A percentile compares a stretch with the other conserved stretches of the same genome.
Conservation (phyloP, 2,888 invertebrate genomes). For the Chrysotoxum bicinctum region DNA sequence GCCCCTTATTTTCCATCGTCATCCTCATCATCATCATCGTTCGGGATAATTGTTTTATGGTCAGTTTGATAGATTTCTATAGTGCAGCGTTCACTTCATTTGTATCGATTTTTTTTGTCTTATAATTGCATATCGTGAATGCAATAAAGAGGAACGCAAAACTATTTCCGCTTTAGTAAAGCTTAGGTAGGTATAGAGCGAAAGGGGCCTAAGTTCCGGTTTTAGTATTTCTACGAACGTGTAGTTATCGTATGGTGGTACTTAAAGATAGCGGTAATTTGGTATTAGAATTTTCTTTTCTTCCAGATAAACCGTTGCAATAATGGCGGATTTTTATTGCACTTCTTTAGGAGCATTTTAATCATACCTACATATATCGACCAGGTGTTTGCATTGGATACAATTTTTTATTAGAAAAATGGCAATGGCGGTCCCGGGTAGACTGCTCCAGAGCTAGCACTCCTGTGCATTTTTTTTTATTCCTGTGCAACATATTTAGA, state of each 20-base stretch:
- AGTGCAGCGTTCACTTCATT: background rate
- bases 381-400: no score
- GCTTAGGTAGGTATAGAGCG: background rate
- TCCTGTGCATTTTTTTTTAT: no score
- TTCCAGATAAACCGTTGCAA: background rate
- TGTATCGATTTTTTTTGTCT: background rate
- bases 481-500: no score
- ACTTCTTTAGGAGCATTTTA: background rate
- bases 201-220: conserved; percentile 1
- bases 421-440: no score
- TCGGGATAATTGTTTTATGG: background rate
- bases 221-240: background rate
- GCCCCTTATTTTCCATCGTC: background rate
- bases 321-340: background rate
- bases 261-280: background rate
- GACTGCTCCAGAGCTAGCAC: no score
- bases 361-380: no score
- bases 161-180: conserved; percentile 1
- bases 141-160: conserved; percentile 21
- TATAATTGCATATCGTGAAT: background rate
- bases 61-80: background rate
- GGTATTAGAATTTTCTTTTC: background rate
- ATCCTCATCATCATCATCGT: background rate
- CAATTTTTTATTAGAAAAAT: no score
- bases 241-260: background rate